Evolutionary conservation across 2,797 vertebrate species (phyloP).

Genomic region (Amblyopsis hoosieri): DNA sequence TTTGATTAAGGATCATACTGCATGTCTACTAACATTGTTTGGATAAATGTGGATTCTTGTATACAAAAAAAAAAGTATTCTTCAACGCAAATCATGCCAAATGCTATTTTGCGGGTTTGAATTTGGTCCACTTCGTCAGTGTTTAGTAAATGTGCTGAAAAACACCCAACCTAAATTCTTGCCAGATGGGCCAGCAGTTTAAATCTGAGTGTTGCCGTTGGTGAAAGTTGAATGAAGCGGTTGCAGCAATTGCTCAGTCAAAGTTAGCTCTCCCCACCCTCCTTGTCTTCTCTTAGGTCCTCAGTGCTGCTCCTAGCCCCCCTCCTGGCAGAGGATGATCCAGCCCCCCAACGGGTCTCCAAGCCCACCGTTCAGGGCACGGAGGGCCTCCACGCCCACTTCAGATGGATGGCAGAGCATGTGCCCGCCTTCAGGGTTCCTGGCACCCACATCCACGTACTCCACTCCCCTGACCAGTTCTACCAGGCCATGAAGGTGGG

Average conservation of each 20-base stretch:
- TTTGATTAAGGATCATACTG: not conserved
- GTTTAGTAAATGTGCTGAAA: no score
- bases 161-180: no score
- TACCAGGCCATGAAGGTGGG: conserved; percentile 93
- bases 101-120: not conserved
- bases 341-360: conserved; percentile 66
- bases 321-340: conserved; percentile 81
- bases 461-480: conserved; percentile 90
- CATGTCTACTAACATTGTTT: no score
- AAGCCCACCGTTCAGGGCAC: conserved; percentile 69
- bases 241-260: no score
- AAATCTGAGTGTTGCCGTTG: no score
- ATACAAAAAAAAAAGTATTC: no score
- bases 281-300: conserved; percentile 72
- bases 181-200: no score
- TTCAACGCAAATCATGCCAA: no score
- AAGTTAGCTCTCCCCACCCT: no score
- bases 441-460: conserved; percentile 83
- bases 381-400: conserved; percentile 75
- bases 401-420: conserved; percentile 91
- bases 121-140: not conserved
- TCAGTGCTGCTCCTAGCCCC: conserved; percentile 91
- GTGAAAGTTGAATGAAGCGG: no score
- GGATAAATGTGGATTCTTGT: no score
- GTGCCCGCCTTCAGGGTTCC: conserved; percentile 91